Percentiles rank a stretch among this genome's conserved stretches.
These are phyloP conservation scores for Saimiri boliviensis DNA, from an alignment of 2,113 vertebrate genomes.

Conservation along the genomic window DNA sequence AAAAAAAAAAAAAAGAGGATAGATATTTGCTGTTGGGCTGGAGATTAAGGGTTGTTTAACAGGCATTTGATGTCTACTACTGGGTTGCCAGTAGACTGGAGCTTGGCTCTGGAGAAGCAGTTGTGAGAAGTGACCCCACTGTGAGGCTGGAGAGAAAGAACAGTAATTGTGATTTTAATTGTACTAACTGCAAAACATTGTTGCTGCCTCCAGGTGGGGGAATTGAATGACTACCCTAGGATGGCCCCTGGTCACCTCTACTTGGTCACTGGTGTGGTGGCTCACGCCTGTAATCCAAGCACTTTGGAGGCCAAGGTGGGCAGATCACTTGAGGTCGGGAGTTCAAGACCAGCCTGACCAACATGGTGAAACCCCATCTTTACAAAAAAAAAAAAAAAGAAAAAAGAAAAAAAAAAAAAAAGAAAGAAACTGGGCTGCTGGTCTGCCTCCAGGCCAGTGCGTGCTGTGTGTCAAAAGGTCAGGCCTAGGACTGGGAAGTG, in stretches of 20 bases:
- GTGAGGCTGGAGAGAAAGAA: background rate
- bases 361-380: too few species aligned
- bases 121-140: background rate
- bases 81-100: background rate
- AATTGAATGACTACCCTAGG: background rate
- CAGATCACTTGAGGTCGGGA: too few species aligned
- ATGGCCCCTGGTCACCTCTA: background rate
- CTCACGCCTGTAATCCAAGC: too few species aligned
- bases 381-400: too few species aligned
- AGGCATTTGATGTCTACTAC: background rate
- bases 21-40: background rate
- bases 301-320: too few species aligned
- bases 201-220: background rate
- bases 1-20: too few species aligned
- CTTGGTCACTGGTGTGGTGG: fast-evolving
- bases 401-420: too few species aligned
- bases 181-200: background rate
- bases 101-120: background rate
- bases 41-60: background rate
- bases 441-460: background rate
- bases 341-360: too few species aligned
- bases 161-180: background rate
- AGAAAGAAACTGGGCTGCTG: background rate
- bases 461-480: background rate
- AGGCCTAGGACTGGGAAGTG: background rate